Base-by-base conservation (phyloP, 2,888 invertebrate species). In the Phyllotreta striolata region DNA sequence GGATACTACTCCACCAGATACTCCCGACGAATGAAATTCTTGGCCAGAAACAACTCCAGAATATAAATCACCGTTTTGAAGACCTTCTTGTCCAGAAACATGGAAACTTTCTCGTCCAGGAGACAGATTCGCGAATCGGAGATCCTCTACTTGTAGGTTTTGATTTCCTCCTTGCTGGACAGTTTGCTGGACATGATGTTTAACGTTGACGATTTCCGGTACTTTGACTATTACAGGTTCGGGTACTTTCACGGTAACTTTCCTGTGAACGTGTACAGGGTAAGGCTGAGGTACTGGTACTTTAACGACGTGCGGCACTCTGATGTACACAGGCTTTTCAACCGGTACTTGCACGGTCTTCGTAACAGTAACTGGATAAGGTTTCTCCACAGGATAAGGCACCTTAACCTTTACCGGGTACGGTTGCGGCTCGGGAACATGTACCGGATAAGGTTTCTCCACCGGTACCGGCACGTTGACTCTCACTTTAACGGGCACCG, bases 381-480 rank as follows among this genome's bases (percentile, higher is more conserved):
- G 77, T 68, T 71, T 76, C 51, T 76, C 76, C 6, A 76, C 75
- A 38, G 77, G 75, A 44, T 65, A 67, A 46, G 73, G 69, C 43
- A 74, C 74, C 51, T 60, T 67, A 8, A 71, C 74, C 47, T 49
- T 66, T 6, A 69, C 70, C 8, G 66, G 71, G 43, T 74, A 73
- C 44, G 76, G 76, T 3, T 75, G 73, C 55, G 71, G 72, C 7
- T 72, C 72, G n/a, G 77, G 72, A 54, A 78, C 76, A n/a, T 72
- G 70, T 7, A 78, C 77, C 54, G 78, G 74, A 57, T 74, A 74
- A 14, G 79, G 78, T 66, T 71, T 76, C 37, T 77, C 74, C 14
- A 78, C 76, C 55, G 73, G 74, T 4, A 70, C 69, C 44, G 75
- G 75, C 24, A 75, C 74, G 13, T 69, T 70, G 34, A 74, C 72